Conservation (phyloP, 2,797 vertebrate species). For the Pogoniulus pusillus region DNA sequence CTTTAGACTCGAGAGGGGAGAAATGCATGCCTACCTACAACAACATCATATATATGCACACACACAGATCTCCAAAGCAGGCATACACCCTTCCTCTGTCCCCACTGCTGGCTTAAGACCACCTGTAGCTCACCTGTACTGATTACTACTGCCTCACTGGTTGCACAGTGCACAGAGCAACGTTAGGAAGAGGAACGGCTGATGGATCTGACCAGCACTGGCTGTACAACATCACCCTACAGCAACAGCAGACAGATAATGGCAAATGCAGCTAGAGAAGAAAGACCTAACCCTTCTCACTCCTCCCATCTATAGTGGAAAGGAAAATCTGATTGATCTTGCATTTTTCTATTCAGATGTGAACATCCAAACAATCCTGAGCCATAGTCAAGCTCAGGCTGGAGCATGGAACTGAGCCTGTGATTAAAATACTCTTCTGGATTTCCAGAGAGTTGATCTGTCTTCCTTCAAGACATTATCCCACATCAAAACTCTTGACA, state of each 20-base stretch:
- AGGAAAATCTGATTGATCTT: background rate
- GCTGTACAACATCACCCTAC: background rate
- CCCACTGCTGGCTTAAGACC: background rate
- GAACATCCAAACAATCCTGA: background rate
- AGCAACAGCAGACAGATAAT: background rate
- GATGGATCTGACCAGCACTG: background rate
- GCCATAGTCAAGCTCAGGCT: background rate
- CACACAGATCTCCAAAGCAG: background rate
- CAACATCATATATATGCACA: background rate
- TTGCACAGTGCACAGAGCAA: background rate
- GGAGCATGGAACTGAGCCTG: background rate
- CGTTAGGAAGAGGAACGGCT: background rate
- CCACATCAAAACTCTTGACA: background rate
- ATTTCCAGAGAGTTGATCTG: background rate
- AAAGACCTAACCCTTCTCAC: background rate
- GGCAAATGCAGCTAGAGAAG: background rate
- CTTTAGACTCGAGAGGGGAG: background rate
- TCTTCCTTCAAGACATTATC: background rate
- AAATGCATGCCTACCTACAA: background rate
- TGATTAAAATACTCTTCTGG: background rate
- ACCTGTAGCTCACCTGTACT: background rate
- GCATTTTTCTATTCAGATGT: background rate
- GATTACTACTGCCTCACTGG: fast-evolving
- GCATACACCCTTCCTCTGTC: background rate
- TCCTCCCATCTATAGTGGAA: background rate